phyloP scores from a whole-genome alignment of 2,797 vertebrate genomes.

The Phataginus tricuspis region DNA sequence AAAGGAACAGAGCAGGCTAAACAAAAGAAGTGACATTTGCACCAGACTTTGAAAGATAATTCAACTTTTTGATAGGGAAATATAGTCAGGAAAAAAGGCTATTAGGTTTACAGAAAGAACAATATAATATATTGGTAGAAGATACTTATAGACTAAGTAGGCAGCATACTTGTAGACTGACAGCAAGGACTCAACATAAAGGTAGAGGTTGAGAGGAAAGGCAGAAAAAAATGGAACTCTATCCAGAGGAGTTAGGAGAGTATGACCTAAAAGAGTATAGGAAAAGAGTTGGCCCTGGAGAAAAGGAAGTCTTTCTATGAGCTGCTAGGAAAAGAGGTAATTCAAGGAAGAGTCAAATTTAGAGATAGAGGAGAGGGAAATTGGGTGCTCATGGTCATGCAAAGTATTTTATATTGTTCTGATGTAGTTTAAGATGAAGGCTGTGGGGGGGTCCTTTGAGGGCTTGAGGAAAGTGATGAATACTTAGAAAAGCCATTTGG shows the following conservation, averaged over 20 bases:
- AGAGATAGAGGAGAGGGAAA: not conserved
- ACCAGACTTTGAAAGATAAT: not conserved
- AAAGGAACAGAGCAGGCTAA: not conserved
- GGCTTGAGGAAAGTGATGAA: conserved; percentile 37
- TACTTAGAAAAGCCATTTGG: conserved; percentile 29
- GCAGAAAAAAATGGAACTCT: not conserved
- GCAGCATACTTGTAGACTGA: not conserved
- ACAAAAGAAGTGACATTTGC: not conserved
- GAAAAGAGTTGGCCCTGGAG: not conserved
- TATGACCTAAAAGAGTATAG: not conserved
- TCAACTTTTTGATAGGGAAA: not conserved
- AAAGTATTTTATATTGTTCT: conserved; percentile 38
- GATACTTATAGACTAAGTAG: not conserved
- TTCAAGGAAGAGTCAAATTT: not conserved
- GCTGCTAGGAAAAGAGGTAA: not conserved
- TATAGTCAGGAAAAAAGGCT: not conserved
- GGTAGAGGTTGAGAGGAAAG: not conserved
- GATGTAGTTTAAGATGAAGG: not conserved
- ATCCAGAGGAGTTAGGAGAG: not conserved
- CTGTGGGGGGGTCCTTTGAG: not conserved
- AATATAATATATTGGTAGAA: not conserved
- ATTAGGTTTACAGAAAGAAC: not conserved
- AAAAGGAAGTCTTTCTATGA: not conserved
- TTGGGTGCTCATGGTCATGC: not conserved
- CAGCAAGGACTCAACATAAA: not conserved